Conservation (phyloP, 1,140 invertebrate genomes). For the Brachionus paranguensis region DNA sequence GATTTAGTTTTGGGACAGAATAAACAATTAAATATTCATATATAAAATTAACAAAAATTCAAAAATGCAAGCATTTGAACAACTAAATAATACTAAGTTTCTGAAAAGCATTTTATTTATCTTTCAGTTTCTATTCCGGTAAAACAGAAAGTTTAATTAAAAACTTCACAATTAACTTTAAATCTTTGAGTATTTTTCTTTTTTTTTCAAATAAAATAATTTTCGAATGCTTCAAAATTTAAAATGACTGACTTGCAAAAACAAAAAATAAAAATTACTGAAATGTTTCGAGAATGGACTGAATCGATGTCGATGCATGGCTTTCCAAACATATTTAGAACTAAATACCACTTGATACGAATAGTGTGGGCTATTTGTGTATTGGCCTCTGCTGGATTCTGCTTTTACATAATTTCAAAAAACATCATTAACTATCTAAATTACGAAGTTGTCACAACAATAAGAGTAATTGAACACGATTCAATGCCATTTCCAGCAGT, state of each 20-base stretch:
- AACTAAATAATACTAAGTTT: no score
- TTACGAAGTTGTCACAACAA: constrained; percentile 7
- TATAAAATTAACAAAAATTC: no score
- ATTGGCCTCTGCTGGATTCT: not conserved
- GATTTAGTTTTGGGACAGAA: no score
- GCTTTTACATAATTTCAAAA: not conserved
- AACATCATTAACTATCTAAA: not conserved
- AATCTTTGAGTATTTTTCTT: no score
- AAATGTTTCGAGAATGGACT: not conserved
- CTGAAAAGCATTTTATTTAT: no score
- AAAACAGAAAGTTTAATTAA: no score
- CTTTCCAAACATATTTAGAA: not conserved
- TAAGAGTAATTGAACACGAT: not conserved
- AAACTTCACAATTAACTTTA: no score
- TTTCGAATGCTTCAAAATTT: not conserved
- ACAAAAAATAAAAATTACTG: not conserved
- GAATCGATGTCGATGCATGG: constrained; percentile 11
- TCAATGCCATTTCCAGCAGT: constrained; percentile 11
- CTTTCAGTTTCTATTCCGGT: no score
- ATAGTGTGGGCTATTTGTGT: not conserved
- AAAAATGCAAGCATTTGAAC: no score
- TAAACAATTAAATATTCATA: no score
- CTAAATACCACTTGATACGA: not conserved
- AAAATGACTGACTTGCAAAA: not conserved
- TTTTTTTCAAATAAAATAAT: not conserved